Conservation (phyloP, 1,140 invertebrate genomes). For the Cydia amplana region DNA sequence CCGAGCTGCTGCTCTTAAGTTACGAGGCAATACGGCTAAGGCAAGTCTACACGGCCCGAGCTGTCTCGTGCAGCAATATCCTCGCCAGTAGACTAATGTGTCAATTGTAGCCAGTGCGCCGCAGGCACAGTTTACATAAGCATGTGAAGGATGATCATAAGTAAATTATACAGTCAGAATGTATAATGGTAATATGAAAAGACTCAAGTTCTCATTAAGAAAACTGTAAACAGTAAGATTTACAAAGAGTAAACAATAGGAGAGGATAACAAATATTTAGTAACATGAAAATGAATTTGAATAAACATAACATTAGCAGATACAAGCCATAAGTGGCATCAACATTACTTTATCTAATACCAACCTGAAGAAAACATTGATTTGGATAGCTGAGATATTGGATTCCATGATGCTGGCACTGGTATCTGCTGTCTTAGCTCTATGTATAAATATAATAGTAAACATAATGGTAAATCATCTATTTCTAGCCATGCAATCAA, state of each 20-base stretch:
- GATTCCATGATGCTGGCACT: conserved; percentile 58
- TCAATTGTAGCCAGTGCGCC: too few relatives aligned
- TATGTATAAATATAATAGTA: conserved; percentile 40
- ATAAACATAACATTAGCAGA: background rate
- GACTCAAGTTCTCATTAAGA: too few relatives aligned
- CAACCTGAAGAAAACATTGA: conserved; percentile 59
- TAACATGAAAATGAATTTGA: background rate
- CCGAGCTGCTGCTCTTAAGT: too few relatives aligned
- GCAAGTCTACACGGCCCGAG: too few relatives aligned
- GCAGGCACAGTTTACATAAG: too few relatives aligned
- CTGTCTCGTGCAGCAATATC: too few relatives aligned
- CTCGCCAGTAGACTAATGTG: too few relatives aligned
- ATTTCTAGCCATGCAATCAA: background rate
- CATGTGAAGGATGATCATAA: too few relatives aligned
- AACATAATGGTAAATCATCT: conserved; percentile 11
- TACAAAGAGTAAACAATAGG: background rate
- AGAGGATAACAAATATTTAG: background rate
- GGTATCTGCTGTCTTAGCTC: conserved; percentile 55
- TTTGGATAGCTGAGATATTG: conserved; percentile 61
- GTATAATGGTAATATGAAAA: too few relatives aligned
- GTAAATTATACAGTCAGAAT: too few relatives aligned
- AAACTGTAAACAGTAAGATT: too few relatives aligned
- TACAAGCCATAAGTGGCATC: conserved; percentile 17
- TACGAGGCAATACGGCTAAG: too few relatives aligned
- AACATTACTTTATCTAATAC: conserved; percentile 47